Base-by-base conservation (phyloP, 2,888 invertebrate species). In the Philopedon plagiatum region DNA sequence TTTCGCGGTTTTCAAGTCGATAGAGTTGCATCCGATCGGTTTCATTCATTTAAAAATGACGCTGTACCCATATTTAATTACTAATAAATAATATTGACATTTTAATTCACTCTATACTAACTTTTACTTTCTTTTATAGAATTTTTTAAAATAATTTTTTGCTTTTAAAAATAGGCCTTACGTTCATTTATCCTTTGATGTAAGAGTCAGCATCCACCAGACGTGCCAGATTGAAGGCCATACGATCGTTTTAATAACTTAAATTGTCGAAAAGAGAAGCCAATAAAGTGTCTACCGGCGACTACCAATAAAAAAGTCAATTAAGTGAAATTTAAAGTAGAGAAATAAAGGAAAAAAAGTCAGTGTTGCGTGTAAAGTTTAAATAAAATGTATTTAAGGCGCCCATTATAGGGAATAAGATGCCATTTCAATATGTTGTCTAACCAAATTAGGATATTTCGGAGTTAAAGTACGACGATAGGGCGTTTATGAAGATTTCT, bases 381-480 rank as follows among this genome's bases (percentile, higher is more conserved):
- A 63, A 75, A 75, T 75, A 75, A 75, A 75, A 75, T 75, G 73
- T 75, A 73, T 72, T 75, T 73, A 64, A 73, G 56, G 58, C 66
- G 63, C 58, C 76, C 74, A 73, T 75, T 74, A 76, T 74, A 76
- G 58, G 70, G 74, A 73, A 76, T 76, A 75, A 75, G 72, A 75
- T 76, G 75, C 76, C 76, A 77, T 78, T 77, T 77, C 76, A 74
- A 76, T 76, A 75, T 74, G 76, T 78, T 73, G 77, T 78, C 78
- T 78, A 78, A 76, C 78, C 78, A 78, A 78, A 78, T 78, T 77
- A 74, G 78, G 78, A 77, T 75, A 76, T 77, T 78, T 77, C 75
- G 78, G 76, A 65, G 73, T 49, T 69, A 61, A 64, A 41, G 68
- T 60, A 67, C 56, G 58, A 62, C 63, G 57, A 57, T 57, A 13